Conservation (phyloP, 2,888 invertebrate genomes). For the Poecilus cupreus region DNA sequence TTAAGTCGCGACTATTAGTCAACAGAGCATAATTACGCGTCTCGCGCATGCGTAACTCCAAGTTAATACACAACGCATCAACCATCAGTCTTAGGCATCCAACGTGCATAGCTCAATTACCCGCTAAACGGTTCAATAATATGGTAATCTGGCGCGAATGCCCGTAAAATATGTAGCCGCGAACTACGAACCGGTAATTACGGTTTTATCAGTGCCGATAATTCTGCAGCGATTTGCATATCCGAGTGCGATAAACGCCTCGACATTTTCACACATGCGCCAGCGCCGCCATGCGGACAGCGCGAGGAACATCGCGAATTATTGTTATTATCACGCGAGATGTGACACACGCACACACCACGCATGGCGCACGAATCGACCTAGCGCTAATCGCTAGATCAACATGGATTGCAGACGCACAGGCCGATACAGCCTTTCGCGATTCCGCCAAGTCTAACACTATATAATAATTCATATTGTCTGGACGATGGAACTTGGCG, state of each 20-base stretch:
- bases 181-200: conserved; percentile 43
- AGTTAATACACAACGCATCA: background rate
- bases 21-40: background rate
- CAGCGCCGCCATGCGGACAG: background rate
- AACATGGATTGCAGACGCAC: conserved; percentile 35
- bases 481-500: too few species aligned
- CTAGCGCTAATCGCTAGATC: too few species aligned
- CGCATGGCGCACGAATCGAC: background rate
- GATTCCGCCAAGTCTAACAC: too few species aligned
- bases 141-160: conserved; percentile 51
- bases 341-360: background rate
- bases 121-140: conserved; percentile 53
- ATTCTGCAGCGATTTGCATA: conserved; percentile 40
- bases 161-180: conserved; percentile 37
- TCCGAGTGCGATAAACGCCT: conserved; percentile 30
- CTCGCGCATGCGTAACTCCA: background rate
- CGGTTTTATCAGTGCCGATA: conserved; percentile 49
- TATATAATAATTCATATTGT: too few species aligned
- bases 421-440: conserved; percentile 5
- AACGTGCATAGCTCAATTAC: conserved; percentile 46
- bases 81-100: background rate
- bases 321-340: conserved; percentile 61
- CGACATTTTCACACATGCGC: conserved; percentile 60
- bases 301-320: conserved; percentile 51
- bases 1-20: background rate